Evolutionary conservation across 2,113 vertebrate genomes (phyloP), one percentile per base, ranked within the genome.

Genomic region (Lagopus leucura): DNA sequence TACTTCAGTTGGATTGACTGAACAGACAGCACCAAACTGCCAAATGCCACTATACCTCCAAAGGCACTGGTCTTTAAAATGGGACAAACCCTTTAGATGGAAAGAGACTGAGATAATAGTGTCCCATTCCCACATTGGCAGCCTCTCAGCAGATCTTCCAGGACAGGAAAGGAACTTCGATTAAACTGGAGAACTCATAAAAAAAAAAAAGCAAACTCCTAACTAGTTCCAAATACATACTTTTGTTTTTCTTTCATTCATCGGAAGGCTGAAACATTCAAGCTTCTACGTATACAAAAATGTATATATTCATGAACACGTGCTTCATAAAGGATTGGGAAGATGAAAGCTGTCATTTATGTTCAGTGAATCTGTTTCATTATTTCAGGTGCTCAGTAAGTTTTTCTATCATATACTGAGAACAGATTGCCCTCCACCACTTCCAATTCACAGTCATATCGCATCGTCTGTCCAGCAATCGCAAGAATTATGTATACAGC

Each of bases 231-330:
- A 87, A 95, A 80, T 78, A 88, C 50, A 54, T 70, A n/a, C 91
- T 87, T 85, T 91, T 78, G 47, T 40, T 77, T 88, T 48, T 88
- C 71, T 87, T 88, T 93, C 87, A 88, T 91, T 93, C 60, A 71
- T 89, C 25, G 4, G 75, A 93, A 92, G 78, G 79, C 72, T 91
- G 67, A 92, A 67, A 93, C 65, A 78, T 67, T 92, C 45, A 71
- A 93, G 67, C 71, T 73, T 88, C 78, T 71, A 55, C 82, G 82
- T 86, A 86, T 77, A 87, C 82, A 93, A 89, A 92, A 94, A 93
- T 91, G 66, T 92, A 89, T 87, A 95, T 89, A 93, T 95, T 92
- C 94, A 95, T 88, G 89, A 96, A 77, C 87, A 95, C 80, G 78
- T 94, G 92, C 89, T 95, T 92, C 89, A 74, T 85, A 89, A 93